These are phyloP conservation scores for Sebastes diaconus DNA, from an alignment of 2,797 vertebrate species.

Conservation along the genomic window DNA sequence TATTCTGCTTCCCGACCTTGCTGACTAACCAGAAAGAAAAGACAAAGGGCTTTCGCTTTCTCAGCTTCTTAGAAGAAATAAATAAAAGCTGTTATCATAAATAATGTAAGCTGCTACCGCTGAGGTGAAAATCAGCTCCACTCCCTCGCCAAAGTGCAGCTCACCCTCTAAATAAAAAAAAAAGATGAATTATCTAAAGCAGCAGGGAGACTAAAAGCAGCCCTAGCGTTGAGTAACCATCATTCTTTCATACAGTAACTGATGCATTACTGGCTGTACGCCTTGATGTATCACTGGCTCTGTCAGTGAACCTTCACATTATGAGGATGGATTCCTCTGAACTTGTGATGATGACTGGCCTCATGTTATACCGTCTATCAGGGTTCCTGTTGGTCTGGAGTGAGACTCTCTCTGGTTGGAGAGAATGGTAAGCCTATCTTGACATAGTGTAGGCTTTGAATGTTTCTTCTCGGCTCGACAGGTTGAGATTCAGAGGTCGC, in stretches of 20 bases:
- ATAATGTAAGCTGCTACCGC: constrained; percentile 29
- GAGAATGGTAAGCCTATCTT: background rate
- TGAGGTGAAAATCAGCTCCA: background rate
- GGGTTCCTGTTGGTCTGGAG: background rate
- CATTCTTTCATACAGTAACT: constrained; percentile 25
- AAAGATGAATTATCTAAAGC: constrained; percentile 10
- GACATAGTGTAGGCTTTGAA: background rate
- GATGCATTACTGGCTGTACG: constrained; percentile 1
- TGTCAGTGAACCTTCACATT: constrained; percentile 5
- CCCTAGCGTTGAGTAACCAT: constrained; percentile 19
- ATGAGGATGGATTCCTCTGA: constrained; percentile 9
- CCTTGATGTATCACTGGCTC: background rate
- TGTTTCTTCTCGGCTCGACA: background rate
- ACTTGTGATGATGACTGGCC: background rate
- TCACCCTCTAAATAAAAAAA: constrained; percentile 16
- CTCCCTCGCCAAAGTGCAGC: constrained; percentile 13
- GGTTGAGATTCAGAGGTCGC: background rate
- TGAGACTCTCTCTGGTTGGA: background rate
- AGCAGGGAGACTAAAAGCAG: background rate
- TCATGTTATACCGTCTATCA: background rate
- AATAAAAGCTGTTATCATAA: constrained; percentile 45
- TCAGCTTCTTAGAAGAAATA: constrained; percentile 36
- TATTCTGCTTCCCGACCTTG: constrained; percentile 51
- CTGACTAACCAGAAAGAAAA: constrained; percentile 60
- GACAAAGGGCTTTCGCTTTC: constrained; percentile 20